Evolutionary conservation across 2,797 vertebrate species (phyloP).

Genomic region (Pseudomugil gertrudae): DNA sequence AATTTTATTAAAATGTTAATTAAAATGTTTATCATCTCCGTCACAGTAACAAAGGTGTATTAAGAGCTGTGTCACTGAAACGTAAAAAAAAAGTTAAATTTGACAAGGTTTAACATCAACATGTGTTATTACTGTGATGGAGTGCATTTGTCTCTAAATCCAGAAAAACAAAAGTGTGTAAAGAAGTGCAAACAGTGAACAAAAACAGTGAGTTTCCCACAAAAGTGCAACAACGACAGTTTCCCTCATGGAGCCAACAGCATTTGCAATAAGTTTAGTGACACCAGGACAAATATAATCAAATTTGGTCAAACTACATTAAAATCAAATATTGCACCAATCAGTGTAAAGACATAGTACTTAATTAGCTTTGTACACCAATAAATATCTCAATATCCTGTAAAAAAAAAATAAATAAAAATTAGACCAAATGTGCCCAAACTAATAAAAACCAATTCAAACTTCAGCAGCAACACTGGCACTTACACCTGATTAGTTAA

Average conservation of each 20-base stretch:
- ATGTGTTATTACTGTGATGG: constrained; percentile 1
- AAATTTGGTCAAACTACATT: constrained; percentile 60
- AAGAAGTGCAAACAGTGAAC: constrained; percentile 61
- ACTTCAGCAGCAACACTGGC: constrained; percentile 69
- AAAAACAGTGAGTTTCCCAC: constrained; percentile 35
- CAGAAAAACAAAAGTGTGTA: constrained; percentile 31
- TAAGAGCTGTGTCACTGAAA: constrained; percentile 35
- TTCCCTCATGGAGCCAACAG: constrained; percentile 18
- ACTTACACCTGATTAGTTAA: constrained; percentile 46
- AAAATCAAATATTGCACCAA: constrained; percentile 55
- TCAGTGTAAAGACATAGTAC: constrained; percentile 20
- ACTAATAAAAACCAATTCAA: constrained; percentile 32
- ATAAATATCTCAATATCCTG: constrained; percentile 41
- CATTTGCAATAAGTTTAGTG: constrained; percentile 33
- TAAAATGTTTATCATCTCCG: constrained; percentile 39
- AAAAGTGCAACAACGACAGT: constrained; percentile 64
- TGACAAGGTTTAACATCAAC: constrained; percentile 58
- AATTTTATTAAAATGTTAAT: constrained; percentile 60
- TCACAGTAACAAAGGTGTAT: constrained; percentile 56
- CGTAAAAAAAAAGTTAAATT: constrained; percentile 25
- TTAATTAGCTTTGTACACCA: constrained; percentile 47
- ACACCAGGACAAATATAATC: constrained; percentile 41
- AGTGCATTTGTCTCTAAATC: neutral
- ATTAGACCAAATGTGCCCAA: constrained; percentile 54
- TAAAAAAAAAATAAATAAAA: too few relatives aligned